These are phyloP conservation scores for Drosophila erecta DNA, from an alignment of 1,140 invertebrate species.

Conservation along the genomic window DNA sequence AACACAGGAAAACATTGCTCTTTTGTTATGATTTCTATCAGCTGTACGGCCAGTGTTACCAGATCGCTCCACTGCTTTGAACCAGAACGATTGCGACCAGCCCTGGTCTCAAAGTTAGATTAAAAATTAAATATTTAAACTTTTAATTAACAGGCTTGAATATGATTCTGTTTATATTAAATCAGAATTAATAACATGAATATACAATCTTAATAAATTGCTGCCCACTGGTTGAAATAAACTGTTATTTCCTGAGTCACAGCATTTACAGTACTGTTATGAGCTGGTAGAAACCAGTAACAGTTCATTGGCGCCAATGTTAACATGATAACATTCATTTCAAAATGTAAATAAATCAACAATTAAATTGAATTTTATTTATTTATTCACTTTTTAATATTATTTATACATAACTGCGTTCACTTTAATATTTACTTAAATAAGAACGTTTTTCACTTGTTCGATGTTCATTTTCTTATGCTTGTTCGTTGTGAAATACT, in stretches of 20 bases:
- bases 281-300: not conserved
- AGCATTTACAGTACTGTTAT: not conserved
- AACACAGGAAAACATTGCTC: constrained; percentile 11
- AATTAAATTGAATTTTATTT: not conserved
- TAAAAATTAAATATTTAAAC: no score
- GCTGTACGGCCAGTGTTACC: constrained; percentile 1
- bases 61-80: not conserved
- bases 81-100: no score
- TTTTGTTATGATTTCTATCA: constrained; percentile 22
- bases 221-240: no score
- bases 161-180: no score
- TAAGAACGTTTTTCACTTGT: constrained; percentile 55
- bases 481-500: constrained; percentile 58
- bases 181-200: no score
- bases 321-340: not conserved
- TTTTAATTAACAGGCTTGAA: no score
- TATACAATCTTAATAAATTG: no score
- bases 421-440: constrained; percentile 64
- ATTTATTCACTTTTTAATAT: constrained; percentile 65
- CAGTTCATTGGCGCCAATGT: not conserved
- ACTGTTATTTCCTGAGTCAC: no score
- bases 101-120: no score
- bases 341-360: not conserved
- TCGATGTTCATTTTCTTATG: constrained; percentile 52
- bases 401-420: constrained; percentile 66